Evolutionary conservation across 1,140 invertebrate genomes (phyloP).

Genomic region (Eurosta solidaginis): DNA sequence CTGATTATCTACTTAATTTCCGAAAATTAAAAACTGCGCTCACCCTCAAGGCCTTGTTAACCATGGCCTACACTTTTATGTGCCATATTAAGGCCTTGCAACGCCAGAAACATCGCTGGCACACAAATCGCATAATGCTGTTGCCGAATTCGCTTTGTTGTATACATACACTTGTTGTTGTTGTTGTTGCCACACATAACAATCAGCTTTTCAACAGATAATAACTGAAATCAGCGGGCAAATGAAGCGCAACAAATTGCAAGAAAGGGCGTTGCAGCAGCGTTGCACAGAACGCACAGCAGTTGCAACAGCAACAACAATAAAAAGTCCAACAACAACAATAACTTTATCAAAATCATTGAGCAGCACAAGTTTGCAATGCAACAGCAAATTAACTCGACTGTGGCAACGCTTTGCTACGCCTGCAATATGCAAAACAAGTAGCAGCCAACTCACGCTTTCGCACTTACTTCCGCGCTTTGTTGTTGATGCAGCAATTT

Average conservation of each 20-base stretch:
- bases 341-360: too few species aligned
- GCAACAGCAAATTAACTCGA: too few species aligned
- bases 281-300: background rate
- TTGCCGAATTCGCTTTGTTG: background rate
- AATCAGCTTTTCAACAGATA: conserved; percentile 4
- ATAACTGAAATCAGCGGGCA: conserved; percentile 16
- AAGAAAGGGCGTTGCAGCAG: conserved; percentile 13
- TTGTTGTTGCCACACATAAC: conserved; percentile 16
- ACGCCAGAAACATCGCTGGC: background rate
- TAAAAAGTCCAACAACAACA: background rate
- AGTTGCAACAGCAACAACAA: background rate
- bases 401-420: too few species aligned
- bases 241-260: conserved; percentile 19
- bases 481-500: background rate
- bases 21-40: background rate
- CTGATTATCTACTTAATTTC: background rate
- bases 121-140: background rate
- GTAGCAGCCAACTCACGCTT: conserved; percentile 13
- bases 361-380: too few species aligned
- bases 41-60: background rate
- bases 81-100: conserved; percentile 18
- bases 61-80: conserved; percentile 5
- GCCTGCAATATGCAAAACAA: conserved; percentile 3
- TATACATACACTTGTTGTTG: background rate
- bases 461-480: background rate